Base-by-base conservation (phyloP, 1,140 invertebrate genomes). In the Zophobas morio region DNA sequence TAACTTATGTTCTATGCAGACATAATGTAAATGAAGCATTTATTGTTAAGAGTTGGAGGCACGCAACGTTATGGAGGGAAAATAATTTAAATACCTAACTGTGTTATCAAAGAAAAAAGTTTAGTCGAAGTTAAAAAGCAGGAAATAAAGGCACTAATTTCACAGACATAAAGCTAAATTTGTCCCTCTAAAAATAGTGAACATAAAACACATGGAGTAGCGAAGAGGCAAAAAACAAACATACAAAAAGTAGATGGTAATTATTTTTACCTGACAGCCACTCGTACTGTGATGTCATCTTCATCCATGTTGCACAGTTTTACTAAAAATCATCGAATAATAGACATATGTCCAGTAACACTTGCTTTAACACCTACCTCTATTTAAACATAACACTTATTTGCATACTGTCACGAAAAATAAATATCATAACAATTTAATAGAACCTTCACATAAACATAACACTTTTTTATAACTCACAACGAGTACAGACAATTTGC, bases 211-310 rank as follows among this genome's bases (percentile, higher is more conserved):
- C 46, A 76, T 35, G 39, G 40, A 56, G 54, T 20, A 60, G 20
- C 33, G 34, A 54, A 42, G 60, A 76, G n/a, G 32, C 32, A 75
- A 75, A 39, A 60, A 51, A 70, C 8, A 37, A 66, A 49, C 37
- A 70, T 42, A 36, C 5, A 54, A 56, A 0, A 34, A n/a, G 36
- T 40, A 60, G 49, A 8, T 8, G 33, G 20, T 6, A 6, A 51
- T 57, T 42, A 40, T 42, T 66, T 42, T 84, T 83, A 86, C 85
- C 85, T 85, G 80, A 86, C 82, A 53, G 84, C 85, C 42, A 86
- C 85, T 6, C 85, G 80, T 40, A 86, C 85, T 34, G 84, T 80
- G 74, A 84, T 77, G 78, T 86, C 85, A 70, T 86, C 84, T 76
- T 85, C 83, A 66, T 85, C 84, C 84, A 85, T 86, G 34, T 32